phyloP scores from a whole-genome alignment of 2,113 vertebrate species.

The Hyla sarda region DNA sequence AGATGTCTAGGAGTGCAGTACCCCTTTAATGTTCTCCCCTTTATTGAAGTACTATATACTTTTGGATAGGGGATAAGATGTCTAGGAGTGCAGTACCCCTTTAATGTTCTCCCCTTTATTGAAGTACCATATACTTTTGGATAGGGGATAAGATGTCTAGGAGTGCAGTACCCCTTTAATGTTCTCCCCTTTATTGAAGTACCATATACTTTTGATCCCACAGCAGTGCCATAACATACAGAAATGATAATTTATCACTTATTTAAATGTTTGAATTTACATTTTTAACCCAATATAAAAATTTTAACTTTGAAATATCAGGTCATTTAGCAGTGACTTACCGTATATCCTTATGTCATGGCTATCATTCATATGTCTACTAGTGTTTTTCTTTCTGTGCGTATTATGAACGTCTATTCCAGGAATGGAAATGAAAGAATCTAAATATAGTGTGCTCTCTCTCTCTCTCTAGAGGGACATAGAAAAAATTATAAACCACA shows the following conservation, averaged over 20 bases:
- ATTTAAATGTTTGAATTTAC: background rate
- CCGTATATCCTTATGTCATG: constrained; percentile 3
- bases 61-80: too few relatives aligned
- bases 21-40: too few relatives aligned
- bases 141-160: too few relatives aligned
- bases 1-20: too few relatives aligned
- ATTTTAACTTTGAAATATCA: background rate
- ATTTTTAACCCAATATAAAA: background rate
- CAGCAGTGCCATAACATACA: background rate
- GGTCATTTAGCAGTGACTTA: background rate
- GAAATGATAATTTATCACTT: too few relatives aligned
- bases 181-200: too few relatives aligned
- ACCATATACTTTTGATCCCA: too few relatives aligned
- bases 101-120: too few relatives aligned
- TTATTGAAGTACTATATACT: too few relatives aligned
- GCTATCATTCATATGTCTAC: background rate
- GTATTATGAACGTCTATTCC: constrained; percentile 51
- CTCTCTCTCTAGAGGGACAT: constrained; percentile 1
- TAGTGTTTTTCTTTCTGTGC: background rate
- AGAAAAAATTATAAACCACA: constrained; percentile 17
- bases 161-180: too few relatives aligned
- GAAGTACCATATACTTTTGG: too few relatives aligned
- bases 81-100: too few relatives aligned
- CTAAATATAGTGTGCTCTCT: constrained; percentile 35
- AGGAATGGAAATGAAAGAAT: constrained; percentile 45